These are phyloP conservation scores for Sphaeramia orbicularis DNA, from an alignment of 2,797 vertebrate genomes.

Conservation along the genomic window DNA sequence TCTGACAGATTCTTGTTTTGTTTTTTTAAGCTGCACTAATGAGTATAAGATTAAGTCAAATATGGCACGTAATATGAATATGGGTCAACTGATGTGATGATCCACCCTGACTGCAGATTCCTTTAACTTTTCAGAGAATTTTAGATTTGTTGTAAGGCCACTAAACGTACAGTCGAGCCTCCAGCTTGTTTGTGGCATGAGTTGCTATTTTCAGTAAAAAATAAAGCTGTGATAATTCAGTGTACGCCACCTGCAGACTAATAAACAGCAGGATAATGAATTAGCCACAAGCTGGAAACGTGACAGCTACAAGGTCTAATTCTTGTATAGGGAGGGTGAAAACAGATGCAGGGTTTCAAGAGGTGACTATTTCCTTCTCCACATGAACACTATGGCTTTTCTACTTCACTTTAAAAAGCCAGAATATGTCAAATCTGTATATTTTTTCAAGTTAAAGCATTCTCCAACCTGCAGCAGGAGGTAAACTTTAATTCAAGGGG, in stretches of 20 bases:
- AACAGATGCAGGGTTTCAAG: not conserved
- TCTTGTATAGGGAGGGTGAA: conserved; percentile 1
- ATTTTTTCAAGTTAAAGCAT: too few species aligned
- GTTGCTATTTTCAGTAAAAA: not conserved
- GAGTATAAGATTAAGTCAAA: not conserved
- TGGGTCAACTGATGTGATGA: not conserved
- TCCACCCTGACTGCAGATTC: not conserved
- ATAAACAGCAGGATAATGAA: not conserved
- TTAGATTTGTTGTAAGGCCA: not conserved
- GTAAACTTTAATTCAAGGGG: not conserved
- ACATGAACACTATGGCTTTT: not conserved
- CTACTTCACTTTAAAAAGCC: conserved; percentile 1
- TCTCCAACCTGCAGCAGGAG: conserved; percentile 6
- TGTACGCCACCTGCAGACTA: not conserved
- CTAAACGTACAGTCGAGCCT: not conserved
- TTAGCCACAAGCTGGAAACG: not conserved
- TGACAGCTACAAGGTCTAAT: not conserved
- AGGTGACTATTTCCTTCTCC: not conserved
- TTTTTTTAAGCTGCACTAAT: conserved; percentile 26
- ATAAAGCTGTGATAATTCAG: not conserved
- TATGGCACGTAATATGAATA: not conserved
- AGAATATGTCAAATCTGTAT: not conserved
- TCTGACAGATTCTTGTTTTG: not conserved
- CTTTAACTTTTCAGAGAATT: not conserved
- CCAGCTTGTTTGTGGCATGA: not conserved